Percentiles rank a stretch among this genome's conserved stretches.
Evolutionary conservation across 2,797 vertebrate genomes (phyloP).

Genomic region (Thaleichthys pacificus): DNA sequence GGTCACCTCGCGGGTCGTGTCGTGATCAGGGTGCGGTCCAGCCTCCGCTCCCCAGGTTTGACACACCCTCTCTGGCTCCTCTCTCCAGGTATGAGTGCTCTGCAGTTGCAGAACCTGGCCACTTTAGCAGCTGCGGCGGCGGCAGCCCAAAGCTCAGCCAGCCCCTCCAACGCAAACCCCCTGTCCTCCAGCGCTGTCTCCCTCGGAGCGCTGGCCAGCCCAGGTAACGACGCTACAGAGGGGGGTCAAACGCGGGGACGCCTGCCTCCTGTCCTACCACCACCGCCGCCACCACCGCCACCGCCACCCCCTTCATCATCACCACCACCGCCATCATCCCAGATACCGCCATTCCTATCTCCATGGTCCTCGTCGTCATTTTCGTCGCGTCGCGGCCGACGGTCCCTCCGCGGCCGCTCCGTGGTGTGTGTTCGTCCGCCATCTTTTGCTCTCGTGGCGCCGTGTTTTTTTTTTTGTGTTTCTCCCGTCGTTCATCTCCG

Average conservation of each 20-base stretch:
- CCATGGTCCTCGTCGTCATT: slow-evolving; percentile 9
- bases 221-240: slow-evolving; percentile 76
- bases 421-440: slow-evolving; percentile 49
- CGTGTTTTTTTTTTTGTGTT: not conserved
- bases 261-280: slow-evolving; percentile 57
- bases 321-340: slow-evolving; percentile 39
- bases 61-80: slow-evolving; percentile 34
- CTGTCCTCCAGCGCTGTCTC: slow-evolving; percentile 73
- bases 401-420: slow-evolving; percentile 22
- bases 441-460: not conserved
- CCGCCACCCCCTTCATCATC: slow-evolving; percentile 22
- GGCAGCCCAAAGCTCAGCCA: slow-evolving; percentile 89
- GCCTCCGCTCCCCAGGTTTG: slow-evolving; percentile 19
- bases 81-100: slow-evolving; percentile 86
- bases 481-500: slow-evolving; percentile 25
- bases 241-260: slow-evolving; percentile 30
- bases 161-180: slow-evolving; percentile 77
- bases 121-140: slow-evolving; percentile 92
- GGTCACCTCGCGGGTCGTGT: slow-evolving; percentile 32
- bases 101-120: slow-evolving; percentile 95
- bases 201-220: slow-evolving; percentile 84
- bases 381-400: slow-evolving; percentile 28
- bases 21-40: not conserved
- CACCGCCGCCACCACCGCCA: slow-evolving; percentile 28
- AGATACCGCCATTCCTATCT: slow-evolving; percentile 12